Evolutionary conservation across 2,888 invertebrate species (phyloP), one percentile per base, ranked within the genome.

Genomic region (Patella ulyssiponensis): DNA sequence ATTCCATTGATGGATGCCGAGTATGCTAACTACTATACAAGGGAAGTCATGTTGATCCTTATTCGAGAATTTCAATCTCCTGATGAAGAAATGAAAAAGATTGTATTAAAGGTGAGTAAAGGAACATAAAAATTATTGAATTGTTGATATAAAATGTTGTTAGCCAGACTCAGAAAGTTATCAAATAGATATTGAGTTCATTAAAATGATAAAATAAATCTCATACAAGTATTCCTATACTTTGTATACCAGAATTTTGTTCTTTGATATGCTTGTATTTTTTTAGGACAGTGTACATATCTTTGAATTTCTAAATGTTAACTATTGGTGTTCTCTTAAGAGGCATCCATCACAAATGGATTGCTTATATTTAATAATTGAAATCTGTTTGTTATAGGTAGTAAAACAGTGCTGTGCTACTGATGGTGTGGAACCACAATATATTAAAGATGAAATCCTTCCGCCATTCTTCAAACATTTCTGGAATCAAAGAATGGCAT

Each of bases 1-100:
- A 99, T 99, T 86, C 99, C 99, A 0, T 94, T 99, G 81, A 99
- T 99, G 99, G 99, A 99, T 90, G 98, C 98, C 77, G 99, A 99
- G 92, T 99, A 99, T 90, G 99, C 99, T 0, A 99, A 98, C 92
- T 99, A 99, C 92, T 99, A 99, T 91, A 99, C 99, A 1, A 94
- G 98, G 86, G 99, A 99, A 95, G 99, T 98, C 91, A 98, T 98
- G 98, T 93, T 98, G 92, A 99, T 99, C 92, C 94, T 99, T 51
- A 99, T 99, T 88, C 95, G 99, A 92, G 99, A 99, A 93, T 99
- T 99, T 92, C 98, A 98, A 93, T 99, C 99, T 78, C 99, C 99
- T 0, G 99, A 99, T 92, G 99, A 99, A 92, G 99, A 99, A 94
- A 99, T 99, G 99, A 99, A 99, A 92, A 99, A 99, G 92, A 99